Evolutionary conservation across 2,113 vertebrate genomes (phyloP).

Genomic region (Alces alces): DNA sequence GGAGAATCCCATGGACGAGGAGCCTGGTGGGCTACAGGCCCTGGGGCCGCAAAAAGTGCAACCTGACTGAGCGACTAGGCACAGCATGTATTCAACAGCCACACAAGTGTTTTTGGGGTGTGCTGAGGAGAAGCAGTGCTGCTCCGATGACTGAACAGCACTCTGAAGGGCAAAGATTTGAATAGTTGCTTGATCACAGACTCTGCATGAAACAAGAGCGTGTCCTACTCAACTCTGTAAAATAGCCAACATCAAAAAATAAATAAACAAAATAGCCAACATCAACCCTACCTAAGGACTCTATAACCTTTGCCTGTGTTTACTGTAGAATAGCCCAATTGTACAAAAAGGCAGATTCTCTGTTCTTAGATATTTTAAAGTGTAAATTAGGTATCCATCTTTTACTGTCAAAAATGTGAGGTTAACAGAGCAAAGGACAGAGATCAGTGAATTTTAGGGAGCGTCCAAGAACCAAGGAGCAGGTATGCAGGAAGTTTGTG

Average conservation of each 20-base stretch:
- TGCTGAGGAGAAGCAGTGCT: neutral
- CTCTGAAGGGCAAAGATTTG: neutral
- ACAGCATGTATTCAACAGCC: neutral
- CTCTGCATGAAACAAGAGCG: neutral
- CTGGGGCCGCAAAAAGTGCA: fast-evolving
- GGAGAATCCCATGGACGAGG: neutral
- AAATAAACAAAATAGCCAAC: neutral
- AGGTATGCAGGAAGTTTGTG: neutral
- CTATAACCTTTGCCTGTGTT: neutral
- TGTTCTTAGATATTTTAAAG: neutral
- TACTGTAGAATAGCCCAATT: neutral
- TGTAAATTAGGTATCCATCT: neutral
- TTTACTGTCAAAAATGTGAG: neutral
- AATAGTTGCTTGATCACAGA: neutral
- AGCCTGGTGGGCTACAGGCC: neutral
- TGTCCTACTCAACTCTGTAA: neutral
- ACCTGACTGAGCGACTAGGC: neutral
- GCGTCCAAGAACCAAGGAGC: neutral
- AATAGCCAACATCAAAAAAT: neutral
- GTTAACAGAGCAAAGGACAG: neutral
- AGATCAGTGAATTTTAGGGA: neutral
- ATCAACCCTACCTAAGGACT: neutral
- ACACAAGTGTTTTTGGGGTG: neutral
- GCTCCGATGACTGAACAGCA: neutral
- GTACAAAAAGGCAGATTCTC: neutral